These are phyloP conservation scores for Calyptomena viridis DNA, from an alignment of 2,113 vertebrate genomes.

Conservation along the genomic window DNA sequence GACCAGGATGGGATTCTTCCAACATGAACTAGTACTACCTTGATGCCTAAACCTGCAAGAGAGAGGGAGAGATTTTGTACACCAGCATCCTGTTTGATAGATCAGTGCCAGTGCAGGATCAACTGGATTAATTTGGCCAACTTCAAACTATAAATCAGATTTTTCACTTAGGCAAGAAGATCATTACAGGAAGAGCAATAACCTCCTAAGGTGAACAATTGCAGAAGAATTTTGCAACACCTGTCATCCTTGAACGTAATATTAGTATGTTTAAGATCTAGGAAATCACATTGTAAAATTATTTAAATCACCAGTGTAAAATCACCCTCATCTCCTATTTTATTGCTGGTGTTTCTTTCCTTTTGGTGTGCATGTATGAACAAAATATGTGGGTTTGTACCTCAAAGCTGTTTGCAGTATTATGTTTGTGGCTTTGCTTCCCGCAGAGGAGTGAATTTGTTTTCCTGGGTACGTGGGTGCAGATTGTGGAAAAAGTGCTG, in stretches of 20 bases:
- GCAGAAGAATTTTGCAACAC: neutral
- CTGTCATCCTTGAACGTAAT: fast-evolving
- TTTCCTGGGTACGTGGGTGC: neutral
- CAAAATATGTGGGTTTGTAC: neutral
- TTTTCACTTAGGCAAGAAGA: neutral
- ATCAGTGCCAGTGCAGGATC: neutral
- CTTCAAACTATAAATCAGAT: neutral
- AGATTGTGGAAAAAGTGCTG: neutral
- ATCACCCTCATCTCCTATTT: neutral
- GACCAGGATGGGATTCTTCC: neutral
- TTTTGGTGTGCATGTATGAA: neutral
- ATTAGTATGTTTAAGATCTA: neutral
- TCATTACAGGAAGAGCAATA: neutral
- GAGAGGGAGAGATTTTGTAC: neutral
- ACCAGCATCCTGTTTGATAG: neutral
- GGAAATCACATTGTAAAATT: neutral
- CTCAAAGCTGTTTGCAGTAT: neutral
- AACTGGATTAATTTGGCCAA: neutral
- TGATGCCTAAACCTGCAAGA: neutral
- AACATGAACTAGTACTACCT: neutral
- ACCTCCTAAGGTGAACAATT: neutral
- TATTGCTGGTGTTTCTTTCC: neutral
- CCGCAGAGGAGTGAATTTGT: neutral
- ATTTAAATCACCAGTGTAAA: neutral
- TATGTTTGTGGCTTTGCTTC: neutral